Base-by-base conservation (phyloP, 2,888 invertebrate genomes). In the Acrocera orbiculus region DNA sequence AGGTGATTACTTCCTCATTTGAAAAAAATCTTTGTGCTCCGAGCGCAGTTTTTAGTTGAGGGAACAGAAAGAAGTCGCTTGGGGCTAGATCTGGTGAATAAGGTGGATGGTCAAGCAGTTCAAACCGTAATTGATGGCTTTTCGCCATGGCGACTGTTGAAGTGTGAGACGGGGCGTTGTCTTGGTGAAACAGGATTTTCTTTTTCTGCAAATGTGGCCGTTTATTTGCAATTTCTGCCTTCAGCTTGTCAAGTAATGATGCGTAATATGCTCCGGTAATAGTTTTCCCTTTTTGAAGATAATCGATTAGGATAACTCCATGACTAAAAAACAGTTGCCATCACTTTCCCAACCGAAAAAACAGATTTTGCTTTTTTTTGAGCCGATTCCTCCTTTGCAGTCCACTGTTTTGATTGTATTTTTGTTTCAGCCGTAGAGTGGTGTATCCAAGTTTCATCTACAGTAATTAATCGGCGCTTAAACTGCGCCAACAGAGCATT, bases 391-490 rank as follows among this genome's bases (percentile, higher is more conserved):
- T 19, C 11, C n/a, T 4, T 7, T n/a, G 11, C 3, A 16, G n/a
- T 13, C 13, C 19, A 29, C 16, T 29, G 11, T 16, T 29, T 29
- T 5, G 28, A 19, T 19, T 29, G 19, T 29, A 11, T 2, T 11
- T 29, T 19, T 17, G 19, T 29, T 19, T 17, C 4, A 19, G 28
- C 19, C n/a, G 4, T 28, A 19, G 9, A 22, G 19, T 29, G 28
- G 13, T 29, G 19, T 5, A 29, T 29, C 19, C 28, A 19, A 10
- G 28, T 29, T 29, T 29, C 28, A 6, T 19, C 17, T 10, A 29
- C 19, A 17, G 10, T 19, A 19, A 29, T 17, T 17, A 19, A 29
- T 11, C 13, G 19, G 11, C n/a, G 19, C n/a, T n/a, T n/a, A n/a
- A n/a, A n/a, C n/a, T n/a, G n/a, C n/a, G n/a, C n/a, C n/a, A n/a